These are phyloP conservation scores for Lycophotia porphyrea DNA, from an alignment of 2,888 invertebrate species.

Conservation along the genomic window DNA sequence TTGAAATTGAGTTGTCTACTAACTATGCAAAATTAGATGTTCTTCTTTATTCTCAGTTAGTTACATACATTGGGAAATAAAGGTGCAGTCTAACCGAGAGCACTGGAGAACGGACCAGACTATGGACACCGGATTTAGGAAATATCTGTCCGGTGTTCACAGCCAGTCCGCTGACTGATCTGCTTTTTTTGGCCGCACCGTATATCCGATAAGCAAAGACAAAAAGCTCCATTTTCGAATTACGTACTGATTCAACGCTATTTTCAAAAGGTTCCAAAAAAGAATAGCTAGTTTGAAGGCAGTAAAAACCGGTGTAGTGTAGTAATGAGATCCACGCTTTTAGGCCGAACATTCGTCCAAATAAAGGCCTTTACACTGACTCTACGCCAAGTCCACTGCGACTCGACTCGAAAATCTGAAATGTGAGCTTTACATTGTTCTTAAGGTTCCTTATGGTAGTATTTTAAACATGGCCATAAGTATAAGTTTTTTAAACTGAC, in stretches of 20 bases:
- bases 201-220: background rate
- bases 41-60: background rate
- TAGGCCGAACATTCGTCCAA: conserved; percentile 37
- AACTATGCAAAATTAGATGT: background rate
- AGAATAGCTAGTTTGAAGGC: background rate
- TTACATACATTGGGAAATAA: background rate
- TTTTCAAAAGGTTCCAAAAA: conserved; percentile 8
- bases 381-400: background rate
- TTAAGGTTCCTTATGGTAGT: background rate
- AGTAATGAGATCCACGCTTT: conserved; percentile 49
- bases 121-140: background rate
- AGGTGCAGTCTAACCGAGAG: background rate
- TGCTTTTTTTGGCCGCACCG: background rate
- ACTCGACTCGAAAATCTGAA: background rate
- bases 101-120: background rate
- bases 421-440: background rate
- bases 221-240: conserved; percentile 1
- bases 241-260: background rate
- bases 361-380: conserved; percentile 16
- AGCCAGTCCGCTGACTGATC: background rate
- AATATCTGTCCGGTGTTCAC: background rate
- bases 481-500: too few relatives aligned
- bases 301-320: conserved; percentile 15
- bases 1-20: background rate
- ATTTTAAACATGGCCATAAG: background rate